Evolutionary conservation across 2,888 invertebrate species (phyloP), one percentile per base, ranked within the genome.

Genomic region (Cantharis flavilabris): DNA sequence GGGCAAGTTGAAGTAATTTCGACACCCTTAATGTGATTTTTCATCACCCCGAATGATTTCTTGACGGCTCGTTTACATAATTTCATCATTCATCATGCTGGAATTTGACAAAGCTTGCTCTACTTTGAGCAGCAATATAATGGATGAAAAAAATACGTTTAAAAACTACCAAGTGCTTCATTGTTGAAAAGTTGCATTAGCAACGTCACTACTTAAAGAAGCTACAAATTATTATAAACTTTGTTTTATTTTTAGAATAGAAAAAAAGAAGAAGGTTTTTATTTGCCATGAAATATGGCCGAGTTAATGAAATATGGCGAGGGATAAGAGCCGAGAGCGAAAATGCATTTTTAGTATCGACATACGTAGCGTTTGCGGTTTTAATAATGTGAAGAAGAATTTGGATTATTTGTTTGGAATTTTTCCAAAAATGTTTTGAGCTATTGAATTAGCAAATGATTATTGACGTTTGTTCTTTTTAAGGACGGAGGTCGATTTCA

Each of bases 1-100:
- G 76, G 72, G 62, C 72, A 76, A 72, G 30, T 69, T 70, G 63
- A 74, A 71, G 77, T 77, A 77, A 77, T 77, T 77, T 71, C 74
- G 77, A 70, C 77, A 74, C 77, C 77, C 73, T 69, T 71, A 71
- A 74, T 77, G 77, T 74, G 77, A 77, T 77, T 74, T 77, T 77
- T 77, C 77, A 77, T 74, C 77, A 77, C 69, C 73, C 71, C 74
- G 71, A 79, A 80, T 80, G 79, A 79, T 79, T 82, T 77, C 80
- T 77, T 78, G 82, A 82, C 82, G 80, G 82, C 80, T 79, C 79
- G 78, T 82, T 82, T 81, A 73, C 82, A 82, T 82, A 82, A 81
- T 82, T 81, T 79, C 72, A 71, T 80, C 82, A 82, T 82, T 81
- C 81, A 82, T 82, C 82, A 82, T 80, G 72, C 49, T 70, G 71